Conservation (phyloP, 2,797 vertebrate genomes). For the Takifugu ocellatus region DNA sequence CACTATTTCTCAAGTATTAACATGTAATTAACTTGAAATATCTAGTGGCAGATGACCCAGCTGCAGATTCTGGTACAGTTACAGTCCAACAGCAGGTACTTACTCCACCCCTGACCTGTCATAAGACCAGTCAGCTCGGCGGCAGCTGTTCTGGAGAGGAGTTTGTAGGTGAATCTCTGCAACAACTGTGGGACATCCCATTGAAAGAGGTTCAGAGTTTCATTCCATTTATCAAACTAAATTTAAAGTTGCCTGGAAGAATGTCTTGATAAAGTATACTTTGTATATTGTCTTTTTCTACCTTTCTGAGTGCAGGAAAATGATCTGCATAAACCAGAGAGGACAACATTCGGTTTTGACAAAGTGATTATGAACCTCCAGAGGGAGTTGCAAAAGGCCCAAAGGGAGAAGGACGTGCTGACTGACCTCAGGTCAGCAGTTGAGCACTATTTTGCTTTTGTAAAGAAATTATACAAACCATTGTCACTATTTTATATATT, state of each 20-base stretch:
- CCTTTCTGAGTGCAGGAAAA: too few species aligned
- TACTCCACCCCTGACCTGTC: conserved; percentile 40
- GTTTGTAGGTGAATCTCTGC: conserved; percentile 57
- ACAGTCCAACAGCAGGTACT: conserved; percentile 39
- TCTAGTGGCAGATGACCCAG: conserved; percentile 33
- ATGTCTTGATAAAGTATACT: neutral
- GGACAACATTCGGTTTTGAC: conserved; percentile 60
- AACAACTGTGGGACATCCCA: conserved; percentile 68
- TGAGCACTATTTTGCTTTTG: neutral
- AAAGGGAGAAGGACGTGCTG: conserved; percentile 70
- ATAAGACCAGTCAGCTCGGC: conserved; percentile 30
- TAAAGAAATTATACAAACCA: conserved; percentile 15
- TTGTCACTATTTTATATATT: conserved; percentile 18
- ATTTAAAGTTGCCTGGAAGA: conserved; percentile 5
- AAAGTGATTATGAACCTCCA: conserved; percentile 70
- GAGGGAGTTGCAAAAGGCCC: conserved; percentile 70
- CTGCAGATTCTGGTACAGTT: conserved; percentile 19
- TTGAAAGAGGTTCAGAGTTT: conserved; percentile 64
- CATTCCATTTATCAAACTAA: neutral
- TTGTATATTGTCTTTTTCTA: too few species aligned
- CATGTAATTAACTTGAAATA: neutral
- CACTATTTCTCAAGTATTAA: neutral
- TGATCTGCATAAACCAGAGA: conserved; percentile 51
- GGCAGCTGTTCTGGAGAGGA: conserved; percentile 44
- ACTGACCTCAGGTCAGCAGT: conserved; percentile 74